phyloP scores from a whole-genome alignment of 2,888 invertebrate genomes.

The Anagyrus pseudococci region DNA sequence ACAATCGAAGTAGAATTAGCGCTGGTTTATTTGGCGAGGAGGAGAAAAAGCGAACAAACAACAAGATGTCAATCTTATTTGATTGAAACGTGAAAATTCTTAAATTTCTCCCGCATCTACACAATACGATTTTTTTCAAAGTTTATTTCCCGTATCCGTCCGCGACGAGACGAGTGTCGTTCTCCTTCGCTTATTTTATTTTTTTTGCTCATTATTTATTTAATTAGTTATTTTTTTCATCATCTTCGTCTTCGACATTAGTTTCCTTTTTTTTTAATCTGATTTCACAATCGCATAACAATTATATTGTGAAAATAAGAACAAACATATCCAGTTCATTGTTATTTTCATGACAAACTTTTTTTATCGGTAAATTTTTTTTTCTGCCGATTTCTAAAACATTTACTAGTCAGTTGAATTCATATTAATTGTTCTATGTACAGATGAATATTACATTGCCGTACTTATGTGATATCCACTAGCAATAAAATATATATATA shows the following conservation, averaged over 20 bases:
- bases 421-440: constrained; percentile 55
- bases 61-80: constrained; percentile 21
- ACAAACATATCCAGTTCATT: constrained; percentile 48
- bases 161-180: constrained; percentile 40
- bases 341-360: constrained; percentile 45
- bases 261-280: constrained; percentile 32
- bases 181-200: constrained; percentile 34
- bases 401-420: constrained; percentile 54
- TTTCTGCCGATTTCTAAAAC: constrained; percentile 49
- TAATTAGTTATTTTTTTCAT: constrained; percentile 14
- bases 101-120: constrained; percentile 11
- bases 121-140: background rate
- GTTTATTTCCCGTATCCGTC: constrained; percentile 31
- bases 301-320: constrained; percentile 49
- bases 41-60: constrained; percentile 28
- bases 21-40: constrained; percentile 14
- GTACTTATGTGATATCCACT: constrained; percentile 40
- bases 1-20: background rate
- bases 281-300: constrained; percentile 43
- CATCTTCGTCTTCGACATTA: constrained; percentile 29
- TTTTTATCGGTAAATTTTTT: constrained; percentile 34
- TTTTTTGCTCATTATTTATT: constrained; percentile 26
- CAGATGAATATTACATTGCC: constrained; percentile 53
- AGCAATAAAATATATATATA: constrained; percentile 43
- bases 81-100: constrained; percentile 21